These are phyloP conservation scores for Brotogeris chrysoptera DNA, from an alignment of 2,797 vertebrate species.

Conservation along the genomic window DNA sequence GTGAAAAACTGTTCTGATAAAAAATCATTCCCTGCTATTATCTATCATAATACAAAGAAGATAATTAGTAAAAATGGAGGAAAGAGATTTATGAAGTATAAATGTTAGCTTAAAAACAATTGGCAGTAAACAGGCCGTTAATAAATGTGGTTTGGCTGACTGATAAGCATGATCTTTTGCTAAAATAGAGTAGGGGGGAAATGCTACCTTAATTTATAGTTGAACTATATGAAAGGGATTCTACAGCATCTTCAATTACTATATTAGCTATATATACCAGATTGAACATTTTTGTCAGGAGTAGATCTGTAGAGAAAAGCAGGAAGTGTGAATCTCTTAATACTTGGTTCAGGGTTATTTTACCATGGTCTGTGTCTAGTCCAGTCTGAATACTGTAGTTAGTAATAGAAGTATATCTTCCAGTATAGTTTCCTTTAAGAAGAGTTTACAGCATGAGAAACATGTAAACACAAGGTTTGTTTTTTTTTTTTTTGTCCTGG, in stretches of 20 bases:
- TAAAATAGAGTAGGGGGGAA: background rate
- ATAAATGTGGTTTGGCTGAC: background rate
- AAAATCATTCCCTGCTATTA: background rate
- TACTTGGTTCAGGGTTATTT: background rate
- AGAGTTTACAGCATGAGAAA: background rate
- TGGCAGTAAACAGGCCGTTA: background rate
- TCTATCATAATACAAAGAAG: background rate
- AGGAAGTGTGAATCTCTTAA: background rate
- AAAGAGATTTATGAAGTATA: background rate
- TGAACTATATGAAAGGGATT: background rate
- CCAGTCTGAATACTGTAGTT: background rate
- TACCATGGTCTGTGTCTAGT: background rate
- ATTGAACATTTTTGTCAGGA: background rate
- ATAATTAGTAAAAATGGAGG: background rate
- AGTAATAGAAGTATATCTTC: background rate
- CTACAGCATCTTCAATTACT: background rate
- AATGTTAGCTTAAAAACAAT: background rate
- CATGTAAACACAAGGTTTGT: rapidly evolving
- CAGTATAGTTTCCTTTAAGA: background rate
- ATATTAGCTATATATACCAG: background rate
- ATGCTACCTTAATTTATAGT: background rate
- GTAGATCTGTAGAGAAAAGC: background rate
- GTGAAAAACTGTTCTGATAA: background rate
- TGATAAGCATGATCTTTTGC: background rate
- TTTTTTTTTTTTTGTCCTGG: background rate